These are phyloP conservation scores for Herminia tarsipennalis DNA, from an alignment of 2,888 invertebrate genomes.

Conservation along the genomic window DNA sequence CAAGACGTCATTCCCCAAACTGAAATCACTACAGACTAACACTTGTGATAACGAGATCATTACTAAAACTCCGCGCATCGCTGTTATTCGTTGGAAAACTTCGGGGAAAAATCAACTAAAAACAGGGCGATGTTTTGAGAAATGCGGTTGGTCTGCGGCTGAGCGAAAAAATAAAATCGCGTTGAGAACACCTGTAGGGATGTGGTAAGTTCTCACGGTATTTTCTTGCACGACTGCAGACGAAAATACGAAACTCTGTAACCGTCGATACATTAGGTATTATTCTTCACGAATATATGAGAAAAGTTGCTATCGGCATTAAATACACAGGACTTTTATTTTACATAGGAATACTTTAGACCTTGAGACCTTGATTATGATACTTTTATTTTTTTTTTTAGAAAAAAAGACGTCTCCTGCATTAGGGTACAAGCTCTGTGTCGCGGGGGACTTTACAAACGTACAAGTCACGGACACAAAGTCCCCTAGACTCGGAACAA, in stretches of 20 bases:
- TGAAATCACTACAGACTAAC: slow-evolving; percentile 19
- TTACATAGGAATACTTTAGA: too few species aligned
- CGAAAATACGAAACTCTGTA: slow-evolving; percentile 44
- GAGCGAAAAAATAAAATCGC: slow-evolving; percentile 30
- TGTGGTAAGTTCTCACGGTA: slow-evolving; percentile 49
- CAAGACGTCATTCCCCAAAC: slow-evolving; percentile 6
- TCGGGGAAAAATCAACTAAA: slow-evolving; percentile 27
- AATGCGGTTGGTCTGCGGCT: slow-evolving; percentile 39
- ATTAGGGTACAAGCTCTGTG: too few species aligned
- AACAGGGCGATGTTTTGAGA: slow-evolving; percentile 42
- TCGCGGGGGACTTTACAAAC: too few species aligned
- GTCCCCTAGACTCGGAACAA: too few species aligned
- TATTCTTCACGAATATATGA: too few species aligned
- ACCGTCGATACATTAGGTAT: slow-evolving; percentile 32
- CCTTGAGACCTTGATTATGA: too few species aligned
- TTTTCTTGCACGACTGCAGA: slow-evolving; percentile 53
- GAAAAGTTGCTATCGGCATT: too few species aligned
- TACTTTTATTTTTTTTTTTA: too few species aligned
- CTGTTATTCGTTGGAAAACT: slow-evolving; percentile 15
- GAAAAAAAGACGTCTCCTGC: too few species aligned
- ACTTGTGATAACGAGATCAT: slow-evolving; percentile 43
- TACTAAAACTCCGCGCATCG: slow-evolving; percentile 33
- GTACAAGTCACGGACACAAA: too few species aligned
- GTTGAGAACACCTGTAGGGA: slow-evolving; percentile 50
- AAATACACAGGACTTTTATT: too few species aligned